Evolutionary conservation across 1,140 invertebrate genomes (phyloP).

Genomic region (Antheraea pernyi): DNA sequence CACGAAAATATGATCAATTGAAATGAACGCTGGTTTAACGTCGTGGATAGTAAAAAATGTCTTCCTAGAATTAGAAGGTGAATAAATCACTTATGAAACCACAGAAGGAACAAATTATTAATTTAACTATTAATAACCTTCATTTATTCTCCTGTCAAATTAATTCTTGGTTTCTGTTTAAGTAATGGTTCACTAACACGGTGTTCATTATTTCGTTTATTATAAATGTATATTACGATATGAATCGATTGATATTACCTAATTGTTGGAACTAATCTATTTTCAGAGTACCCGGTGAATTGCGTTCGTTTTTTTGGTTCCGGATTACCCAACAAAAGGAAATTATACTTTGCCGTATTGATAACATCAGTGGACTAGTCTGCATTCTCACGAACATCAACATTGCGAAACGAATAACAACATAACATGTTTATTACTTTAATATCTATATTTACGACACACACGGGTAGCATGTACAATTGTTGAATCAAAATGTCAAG

Average conservation of each 20-base stretch:
- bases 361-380: constrained; percentile 7
- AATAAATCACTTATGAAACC: background rate
- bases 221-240: too few species aligned
- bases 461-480: background rate
- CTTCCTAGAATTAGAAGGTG: background rate
- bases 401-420: constrained; percentile 3
- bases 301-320: constrained; percentile 3
- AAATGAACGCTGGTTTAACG: background rate
- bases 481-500: constrained; percentile 6
- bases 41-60: background rate
- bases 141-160: background rate
- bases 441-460: background rate
- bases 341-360: constrained; percentile 7
- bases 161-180: background rate
- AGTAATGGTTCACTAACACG: too few species aligned
- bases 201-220: too few species aligned
- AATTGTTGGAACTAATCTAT: background rate
- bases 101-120: background rate
- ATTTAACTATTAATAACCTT: background rate
- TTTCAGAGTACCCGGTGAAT: background rate
- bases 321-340: constrained; percentile 12
- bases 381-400: constrained; percentile 11
- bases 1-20: background rate
- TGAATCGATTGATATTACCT: too few species aligned
- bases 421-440: constrained; percentile 7